Evolutionary conservation across 2,113 vertebrate genomes (phyloP).

Genomic region (Tachycineta bicolor): DNA sequence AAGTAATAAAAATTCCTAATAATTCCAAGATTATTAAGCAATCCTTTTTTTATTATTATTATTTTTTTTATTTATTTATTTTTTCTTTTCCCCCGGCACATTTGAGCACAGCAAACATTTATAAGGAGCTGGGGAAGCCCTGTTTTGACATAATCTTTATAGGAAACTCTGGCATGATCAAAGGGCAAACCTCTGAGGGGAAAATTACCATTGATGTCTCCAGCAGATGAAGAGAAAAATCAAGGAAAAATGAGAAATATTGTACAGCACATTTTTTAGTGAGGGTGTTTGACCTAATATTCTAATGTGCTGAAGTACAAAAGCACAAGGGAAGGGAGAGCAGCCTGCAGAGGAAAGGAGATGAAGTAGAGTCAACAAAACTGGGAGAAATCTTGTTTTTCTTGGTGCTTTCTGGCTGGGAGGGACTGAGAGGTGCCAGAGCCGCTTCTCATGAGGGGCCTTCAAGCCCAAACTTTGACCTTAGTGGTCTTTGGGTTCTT

Average conservation of each 20-base stretch:
- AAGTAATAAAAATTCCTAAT: neutral
- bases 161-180: neutral
- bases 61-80: no score
- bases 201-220: neutral
- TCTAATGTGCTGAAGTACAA: conserved; percentile 33
- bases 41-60: neutral
- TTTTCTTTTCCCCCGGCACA: neutral
- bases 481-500: neutral
- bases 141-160: neutral
- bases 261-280: neutral
- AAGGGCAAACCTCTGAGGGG: neutral
- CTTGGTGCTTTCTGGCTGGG: neutral
- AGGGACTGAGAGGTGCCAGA: neutral
- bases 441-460: neutral
- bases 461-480: neutral
- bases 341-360: neutral
- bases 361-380: neutral
- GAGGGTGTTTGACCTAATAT: conserved; percentile 61
- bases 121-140: neutral
- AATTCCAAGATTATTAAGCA: neutral
- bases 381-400: neutral
- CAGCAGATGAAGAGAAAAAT: neutral
- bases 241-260: neutral
- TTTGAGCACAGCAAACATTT: neutral
- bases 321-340: neutral